These are phyloP conservation scores for Pao palembangensis DNA, from an alignment of 2,113 vertebrate species.

Conservation along the genomic window DNA sequence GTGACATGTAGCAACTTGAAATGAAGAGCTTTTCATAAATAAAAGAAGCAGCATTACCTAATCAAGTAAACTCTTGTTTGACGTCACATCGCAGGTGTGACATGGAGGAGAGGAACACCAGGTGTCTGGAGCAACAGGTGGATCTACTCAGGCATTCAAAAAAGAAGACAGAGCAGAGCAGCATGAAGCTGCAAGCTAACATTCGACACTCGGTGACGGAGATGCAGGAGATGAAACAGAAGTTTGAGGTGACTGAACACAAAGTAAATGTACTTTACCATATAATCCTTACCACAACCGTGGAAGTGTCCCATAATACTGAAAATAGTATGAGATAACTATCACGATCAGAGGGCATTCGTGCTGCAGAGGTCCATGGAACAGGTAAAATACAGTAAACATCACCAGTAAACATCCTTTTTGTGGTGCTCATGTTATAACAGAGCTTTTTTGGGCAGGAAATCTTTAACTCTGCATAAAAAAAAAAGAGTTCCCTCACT, in stretches of 20 bases:
- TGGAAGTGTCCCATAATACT: too few species aligned
- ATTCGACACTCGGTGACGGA: conserved; percentile 44
- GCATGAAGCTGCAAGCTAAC: conserved; percentile 49
- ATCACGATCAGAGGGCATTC: too few species aligned
- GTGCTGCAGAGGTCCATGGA: too few species aligned
- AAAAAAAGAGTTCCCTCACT: too few species aligned
- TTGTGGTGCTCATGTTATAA: too few species aligned
- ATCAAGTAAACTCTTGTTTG: not conserved
- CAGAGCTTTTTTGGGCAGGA: too few species aligned
- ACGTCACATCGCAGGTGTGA: conserved; percentile 59
- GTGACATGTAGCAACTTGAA: conserved; percentile 1
- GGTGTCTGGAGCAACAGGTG: conserved; percentile 61
- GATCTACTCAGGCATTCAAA: conserved; percentile 57
- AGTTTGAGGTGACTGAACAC: conserved; percentile 53
- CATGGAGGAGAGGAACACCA: conserved; percentile 57
- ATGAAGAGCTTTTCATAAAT: conserved; percentile 6
- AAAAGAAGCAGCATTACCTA: too few species aligned
- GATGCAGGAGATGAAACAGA: conserved; percentile 55
- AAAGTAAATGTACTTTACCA: not conserved
- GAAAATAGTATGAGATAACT: too few species aligned
- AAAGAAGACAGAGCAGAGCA: conserved; percentile 49
- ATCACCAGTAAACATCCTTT: too few species aligned
- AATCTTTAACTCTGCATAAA: too few species aligned
- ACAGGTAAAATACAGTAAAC: too few species aligned
- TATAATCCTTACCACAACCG: not conserved